Evolutionary conservation across 2,888 invertebrate genomes (phyloP), one percentile per base, ranked within the genome.

Genomic region (Trypoxylon attenuatum): DNA sequence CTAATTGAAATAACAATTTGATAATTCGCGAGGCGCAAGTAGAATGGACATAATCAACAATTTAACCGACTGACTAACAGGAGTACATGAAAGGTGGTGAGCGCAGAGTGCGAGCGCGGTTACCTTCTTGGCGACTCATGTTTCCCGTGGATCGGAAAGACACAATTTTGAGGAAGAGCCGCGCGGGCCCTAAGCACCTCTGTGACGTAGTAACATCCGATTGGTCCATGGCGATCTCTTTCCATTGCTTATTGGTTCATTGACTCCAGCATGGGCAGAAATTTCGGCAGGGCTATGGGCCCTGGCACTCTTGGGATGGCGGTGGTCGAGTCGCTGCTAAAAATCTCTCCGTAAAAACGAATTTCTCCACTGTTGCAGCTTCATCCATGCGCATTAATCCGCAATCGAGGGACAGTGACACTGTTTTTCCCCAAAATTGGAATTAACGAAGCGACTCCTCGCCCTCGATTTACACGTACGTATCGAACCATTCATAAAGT

Each of bases 1-100:
- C 64, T 75, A 77, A 81, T 80, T 80, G 80, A 78, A 81, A 77
- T 63, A 67, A 67, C 58, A 69, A 64, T 61, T 54, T 25, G 66
- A 69, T 80, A 82, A 81, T 78, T 73, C n/a, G n/a, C n/a, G n/a
- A n/a, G n/a, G n/a, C 78, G 76, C 79, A 76, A 76, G 77, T 77
- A 83, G 86, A 85, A 86, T 85, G 86, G 86, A 86, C 86, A 86
- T 86, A 86, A 86, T 86, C 86, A 86, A 86, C 85, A 85, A 86
- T 85, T 86, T 83, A 85, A 84, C 84, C 83, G 84, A 83, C 78
- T 77, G 61, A n/a, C 54, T 52, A 81, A 13, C 64, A 81, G 45
- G 51, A 29, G 5, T 42, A 39, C 38, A 56, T 54, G 38, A 67
- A 61, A n/a, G 15, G 1, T 4, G 15, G 8, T 3, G 25, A 15